A percentile compares a stretch with the other conserved stretches of the same genome.
Evolutionary conservation across 2,797 vertebrate genomes (phyloP).

Genomic region (Tapirus indicus): DNA sequence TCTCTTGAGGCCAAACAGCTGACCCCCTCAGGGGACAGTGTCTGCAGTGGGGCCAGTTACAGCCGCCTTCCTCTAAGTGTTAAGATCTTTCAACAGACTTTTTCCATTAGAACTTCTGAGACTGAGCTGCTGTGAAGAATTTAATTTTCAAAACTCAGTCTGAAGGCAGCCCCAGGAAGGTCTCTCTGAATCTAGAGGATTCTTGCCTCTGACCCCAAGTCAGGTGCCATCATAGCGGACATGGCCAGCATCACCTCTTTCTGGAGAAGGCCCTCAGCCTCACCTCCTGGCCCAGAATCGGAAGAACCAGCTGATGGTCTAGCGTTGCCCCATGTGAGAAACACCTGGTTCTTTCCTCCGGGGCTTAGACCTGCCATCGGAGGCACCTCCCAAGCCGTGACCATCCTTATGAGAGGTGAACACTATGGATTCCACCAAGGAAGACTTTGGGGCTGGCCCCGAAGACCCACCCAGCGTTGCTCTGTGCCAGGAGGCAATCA

Average conservation of each 20-base stretch:
- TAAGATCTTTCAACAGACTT: neutral
- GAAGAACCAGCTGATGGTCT: conserved; percentile 39
- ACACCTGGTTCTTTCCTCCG: neutral
- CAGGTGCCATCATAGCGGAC: neutral
- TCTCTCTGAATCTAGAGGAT: neutral
- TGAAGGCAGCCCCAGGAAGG: neutral
- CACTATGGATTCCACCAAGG: neutral
- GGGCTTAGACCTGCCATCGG: neutral
- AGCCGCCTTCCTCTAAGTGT: neutral
- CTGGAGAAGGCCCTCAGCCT: neutral
- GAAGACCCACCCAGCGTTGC: neutral
- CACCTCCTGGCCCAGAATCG: neutral
- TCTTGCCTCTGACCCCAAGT: neutral
- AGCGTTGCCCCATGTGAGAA: neutral
- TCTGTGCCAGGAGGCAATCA: neutral
- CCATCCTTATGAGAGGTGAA: neutral
- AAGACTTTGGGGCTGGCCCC: neutral
- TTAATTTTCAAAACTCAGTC: neutral
- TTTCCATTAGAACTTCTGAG: neutral
- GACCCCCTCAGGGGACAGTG: neutral
- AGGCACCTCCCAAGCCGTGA: neutral
- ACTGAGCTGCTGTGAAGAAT: conserved; percentile 50
- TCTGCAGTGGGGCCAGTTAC: neutral
- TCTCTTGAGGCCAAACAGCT: neutral
- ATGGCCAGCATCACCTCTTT: neutral